phyloP scores from a whole-genome alignment of 2,113 vertebrate species.

The Antigone vipio region DNA sequence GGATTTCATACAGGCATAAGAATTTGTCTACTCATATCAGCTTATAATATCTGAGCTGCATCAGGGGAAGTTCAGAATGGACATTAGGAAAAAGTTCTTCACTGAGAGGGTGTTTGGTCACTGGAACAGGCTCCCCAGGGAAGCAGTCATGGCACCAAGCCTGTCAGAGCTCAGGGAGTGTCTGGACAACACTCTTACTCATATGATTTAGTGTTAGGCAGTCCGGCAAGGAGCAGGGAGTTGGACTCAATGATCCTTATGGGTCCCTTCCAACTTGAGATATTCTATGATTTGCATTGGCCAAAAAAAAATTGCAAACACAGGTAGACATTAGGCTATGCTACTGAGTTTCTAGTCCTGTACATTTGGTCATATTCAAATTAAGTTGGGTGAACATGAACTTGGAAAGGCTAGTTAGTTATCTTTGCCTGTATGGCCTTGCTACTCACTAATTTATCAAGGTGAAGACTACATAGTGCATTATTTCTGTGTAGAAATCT shows the following conservation, averaged over 20 bases:
- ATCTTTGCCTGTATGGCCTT: background rate
- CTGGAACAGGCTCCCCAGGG: no score
- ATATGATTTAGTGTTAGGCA: no score
- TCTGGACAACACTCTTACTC: no score
- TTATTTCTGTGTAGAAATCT: background rate
- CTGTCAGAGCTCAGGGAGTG: no score
- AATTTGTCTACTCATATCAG: background rate
- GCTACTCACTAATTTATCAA: background rate
- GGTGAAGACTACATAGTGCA: background rate
- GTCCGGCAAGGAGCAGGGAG: background rate
- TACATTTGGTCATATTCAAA: background rate
- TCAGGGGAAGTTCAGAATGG: no score
- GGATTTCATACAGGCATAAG: background rate
- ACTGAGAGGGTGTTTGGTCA: no score
- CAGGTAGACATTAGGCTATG: background rate
- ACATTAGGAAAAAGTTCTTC: no score
- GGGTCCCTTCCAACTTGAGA: background rate
- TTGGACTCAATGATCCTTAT: background rate
- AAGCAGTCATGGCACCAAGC: no score
- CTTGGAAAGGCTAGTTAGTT: background rate
- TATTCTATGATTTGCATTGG: background rate
- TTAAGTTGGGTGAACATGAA: background rate
- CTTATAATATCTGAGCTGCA: background rate
- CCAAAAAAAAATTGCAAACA: background rate
- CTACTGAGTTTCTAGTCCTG: background rate